These are phyloP conservation scores for Caenorhabditis parvicauda DNA, from an alignment of 2,888 invertebrate species.

Conservation along the genomic window DNA sequence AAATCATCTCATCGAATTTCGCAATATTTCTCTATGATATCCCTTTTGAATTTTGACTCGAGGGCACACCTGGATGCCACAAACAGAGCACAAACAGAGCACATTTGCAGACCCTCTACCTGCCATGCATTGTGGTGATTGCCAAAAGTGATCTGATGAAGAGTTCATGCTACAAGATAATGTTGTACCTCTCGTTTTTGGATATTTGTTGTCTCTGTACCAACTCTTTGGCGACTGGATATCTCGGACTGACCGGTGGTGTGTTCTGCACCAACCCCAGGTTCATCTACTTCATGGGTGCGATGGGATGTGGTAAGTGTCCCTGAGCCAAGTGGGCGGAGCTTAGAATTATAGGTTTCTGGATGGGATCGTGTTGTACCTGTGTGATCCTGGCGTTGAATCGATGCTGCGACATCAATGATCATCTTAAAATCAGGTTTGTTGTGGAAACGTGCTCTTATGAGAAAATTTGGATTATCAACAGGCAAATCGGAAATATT, in stretches of 20 bases:
- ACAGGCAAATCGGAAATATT: too few relatives aligned
- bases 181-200: slow-evolving; percentile 18
- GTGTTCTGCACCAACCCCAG: slow-evolving; percentile 18
- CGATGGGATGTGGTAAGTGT: slow-evolving; percentile 4
- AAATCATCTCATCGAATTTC: too few relatives aligned
- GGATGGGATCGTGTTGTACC: slow-evolving; percentile 25
- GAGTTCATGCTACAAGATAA: slow-evolving; percentile 25
- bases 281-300: slow-evolving; percentile 12
- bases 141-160: slow-evolving; percentile 15
- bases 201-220: slow-evolving; percentile 12
- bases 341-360: slow-evolving; percentile 7
- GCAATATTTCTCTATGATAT: too few relatives aligned
- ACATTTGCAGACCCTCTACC: slow-evolving; percentile 17
- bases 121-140: slow-evolving; percentile 17
- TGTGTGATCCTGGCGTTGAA: slow-evolving; percentile 22
- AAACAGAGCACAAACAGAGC: too few relatives aligned
- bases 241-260: slow-evolving; percentile 19
- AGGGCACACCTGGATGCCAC: too few relatives aligned
- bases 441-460: too few relatives aligned
- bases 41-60: too few relatives aligned
- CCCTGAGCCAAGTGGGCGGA: not conserved
- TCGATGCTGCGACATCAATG: slow-evolving; percentile 21
- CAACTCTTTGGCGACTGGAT: slow-evolving; percentile 22
- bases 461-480: too few relatives aligned
- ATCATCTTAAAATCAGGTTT: slow-evolving; percentile 7